Base-by-base conservation (phyloP, 2,113 vertebrate genomes). In the Parotia lawesii region DNA sequence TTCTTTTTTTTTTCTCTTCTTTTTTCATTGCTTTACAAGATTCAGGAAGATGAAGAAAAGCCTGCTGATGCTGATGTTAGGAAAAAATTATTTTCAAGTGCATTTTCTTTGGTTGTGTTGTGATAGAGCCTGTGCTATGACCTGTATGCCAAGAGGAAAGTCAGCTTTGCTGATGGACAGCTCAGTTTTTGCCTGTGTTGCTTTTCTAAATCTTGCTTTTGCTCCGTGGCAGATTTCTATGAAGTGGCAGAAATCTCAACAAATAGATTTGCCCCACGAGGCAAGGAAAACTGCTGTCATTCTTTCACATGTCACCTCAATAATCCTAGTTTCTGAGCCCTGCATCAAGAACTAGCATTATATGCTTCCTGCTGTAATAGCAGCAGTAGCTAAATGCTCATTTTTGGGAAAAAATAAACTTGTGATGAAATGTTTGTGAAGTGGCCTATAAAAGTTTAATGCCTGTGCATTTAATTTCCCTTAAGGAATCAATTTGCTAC, bases 1-100 rank as follows among this genome's bases (percentile, higher is more conserved):
- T 78, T 27, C 69, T 83, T 19, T 57, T 28, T 74, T 73, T 57
- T 27, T 37, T 47, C 22, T 78, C 22, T 61, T 78, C 8, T 62
- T 65, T 77, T 85, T 70, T 56, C 88, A 78, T 88, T 75, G 94
- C 96, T 90, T 91, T 89, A 89, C 96, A 95, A 98, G 97, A 62
- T 90, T 92, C 93, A 89, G 74, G 96, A 98, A 86, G 96, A 92
- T 56, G 84, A 96, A 93, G 95, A 95, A 93, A 97, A 95, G 79
- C 64, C 93, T 89, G 71, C 79, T 86, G 92, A 85, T 91, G 22
- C 61, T 79, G 76, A 85, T 95, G 97, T 97, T 97, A 97, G 97
- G 50, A 96, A 83, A 95, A 89, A 62, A 70, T 22, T 62, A 57
- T 82, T 92, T 87, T 94, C n/a, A 60, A 94, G 51, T 87, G 64